Conservation (phyloP, 2,113 vertebrate species). For the Sebastes fasciatus region DNA sequence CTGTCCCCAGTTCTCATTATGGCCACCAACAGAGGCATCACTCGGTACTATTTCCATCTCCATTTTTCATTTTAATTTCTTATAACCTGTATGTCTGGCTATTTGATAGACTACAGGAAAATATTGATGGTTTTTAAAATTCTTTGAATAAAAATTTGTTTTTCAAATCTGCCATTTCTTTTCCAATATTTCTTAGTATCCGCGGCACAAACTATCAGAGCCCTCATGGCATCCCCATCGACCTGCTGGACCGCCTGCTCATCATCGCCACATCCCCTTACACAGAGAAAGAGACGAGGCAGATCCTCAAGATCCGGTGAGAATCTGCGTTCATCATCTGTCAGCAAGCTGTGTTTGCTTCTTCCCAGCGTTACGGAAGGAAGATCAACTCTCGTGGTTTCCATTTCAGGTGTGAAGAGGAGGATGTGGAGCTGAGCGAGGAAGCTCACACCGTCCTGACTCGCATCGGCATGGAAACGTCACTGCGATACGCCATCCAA, state of each 20-base stretch:
- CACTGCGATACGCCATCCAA: constrained; percentile 93
- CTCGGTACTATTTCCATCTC: constrained; percentile 80
- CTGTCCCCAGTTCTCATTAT: constrained; percentile 94
- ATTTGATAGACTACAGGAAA: neutral
- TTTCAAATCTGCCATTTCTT: neutral
- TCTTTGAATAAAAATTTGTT: neutral
- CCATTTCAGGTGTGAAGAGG: constrained; percentile 89
- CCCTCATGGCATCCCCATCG: constrained; percentile 93
- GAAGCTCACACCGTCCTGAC: constrained; percentile 93
- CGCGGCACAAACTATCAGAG: constrained; percentile 95
- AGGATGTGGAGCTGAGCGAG: constrained; percentile 93
- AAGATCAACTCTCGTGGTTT: neutral
- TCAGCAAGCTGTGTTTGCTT: neutral
- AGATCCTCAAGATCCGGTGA: constrained; percentile 94
- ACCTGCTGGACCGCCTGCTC: constrained; percentile 92
- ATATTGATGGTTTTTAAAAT: neutral
- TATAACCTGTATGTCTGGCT: neutral
- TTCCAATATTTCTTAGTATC: constrained; percentile 80
- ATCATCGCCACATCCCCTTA: constrained; percentile 93
- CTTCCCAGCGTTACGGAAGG: rapidly evolving
- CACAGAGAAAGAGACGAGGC: constrained; percentile 92
- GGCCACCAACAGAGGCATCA: constrained; percentile 95
- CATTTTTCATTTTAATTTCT: neutral
- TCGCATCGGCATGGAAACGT: constrained; percentile 92
- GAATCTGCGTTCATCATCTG: rapidly evolving